A percentile compares a stretch with the other conserved stretches of the same genome.
Conservation (phyloP, 2,113 vertebrate species). For the Odontesthes bonariensis region DNA sequence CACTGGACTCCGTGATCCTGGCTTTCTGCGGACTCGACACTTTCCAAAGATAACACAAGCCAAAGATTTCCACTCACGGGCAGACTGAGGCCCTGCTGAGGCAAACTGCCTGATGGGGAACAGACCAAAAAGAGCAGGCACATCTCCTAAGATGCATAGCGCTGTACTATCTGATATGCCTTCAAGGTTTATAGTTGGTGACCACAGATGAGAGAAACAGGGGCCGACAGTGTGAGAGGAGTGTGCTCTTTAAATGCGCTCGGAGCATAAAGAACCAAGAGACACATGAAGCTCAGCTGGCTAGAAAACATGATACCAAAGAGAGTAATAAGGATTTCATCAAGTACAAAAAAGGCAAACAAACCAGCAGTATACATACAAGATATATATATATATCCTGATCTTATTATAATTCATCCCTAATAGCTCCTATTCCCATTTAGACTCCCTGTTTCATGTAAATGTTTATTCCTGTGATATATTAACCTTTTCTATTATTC, state of each 20-base stretch:
- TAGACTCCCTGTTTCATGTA: slow-evolving; percentile 41
- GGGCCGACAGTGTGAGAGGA: slow-evolving; percentile 6
- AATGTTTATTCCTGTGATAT: slow-evolving; percentile 48
- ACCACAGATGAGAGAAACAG: slow-evolving; percentile 44
- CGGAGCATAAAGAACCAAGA: slow-evolving; percentile 3
- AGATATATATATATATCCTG: slow-evolving; percentile 24
- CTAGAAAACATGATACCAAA: slow-evolving; percentile 23
- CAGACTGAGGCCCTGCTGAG: slow-evolving; percentile 81
- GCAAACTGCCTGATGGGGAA: slow-evolving; percentile 75
- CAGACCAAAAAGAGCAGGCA: slow-evolving; percentile 72
- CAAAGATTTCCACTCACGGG: slow-evolving; percentile 82
- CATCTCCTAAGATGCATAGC: slow-evolving; percentile 52
- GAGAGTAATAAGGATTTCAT: slow-evolving; percentile 43
- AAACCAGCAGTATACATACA: slow-evolving; percentile 28
- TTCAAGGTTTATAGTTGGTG: slow-evolving; percentile 52
- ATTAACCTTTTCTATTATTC: slow-evolving; percentile 64
- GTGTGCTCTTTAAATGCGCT: slow-evolving; percentile 17
- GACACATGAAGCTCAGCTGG: slow-evolving; percentile 13
- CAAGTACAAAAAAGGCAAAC: slow-evolving; percentile 36
- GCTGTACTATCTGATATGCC: slow-evolving; percentile 50
- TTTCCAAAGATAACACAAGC: slow-evolving; percentile 89
- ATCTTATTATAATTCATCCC: slow-evolving; percentile 35
- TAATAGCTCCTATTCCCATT: slow-evolving; percentile 27
- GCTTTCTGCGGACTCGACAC: slow-evolving; percentile 87
- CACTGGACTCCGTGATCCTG: slow-evolving; percentile 80